Evolutionary conservation across 37 sponge, comb jelly and placozoan genomes (phyloP).

Genomic region (Cladorhizidae sp.): DNA sequence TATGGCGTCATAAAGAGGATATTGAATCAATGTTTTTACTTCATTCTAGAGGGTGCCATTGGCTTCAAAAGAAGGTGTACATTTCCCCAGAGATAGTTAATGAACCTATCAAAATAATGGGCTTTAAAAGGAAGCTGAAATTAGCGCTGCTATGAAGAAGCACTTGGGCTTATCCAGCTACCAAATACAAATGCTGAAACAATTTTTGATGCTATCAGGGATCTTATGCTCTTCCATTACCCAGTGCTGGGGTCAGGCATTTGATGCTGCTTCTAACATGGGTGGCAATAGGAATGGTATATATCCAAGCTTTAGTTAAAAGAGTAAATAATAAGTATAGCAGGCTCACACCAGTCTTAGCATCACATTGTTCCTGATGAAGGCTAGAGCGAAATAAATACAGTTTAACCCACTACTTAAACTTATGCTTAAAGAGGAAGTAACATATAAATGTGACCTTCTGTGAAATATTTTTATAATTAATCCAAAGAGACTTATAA

Average conservation of each 20-base stretch:
- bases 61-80: constrained; percentile 19
- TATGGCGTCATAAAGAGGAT: constrained; percentile 46
- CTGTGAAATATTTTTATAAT: constrained; percentile 32
- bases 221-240: constrained; percentile 31
- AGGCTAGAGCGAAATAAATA: neutral
- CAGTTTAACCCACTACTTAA: constrained; percentile 62
- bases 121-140: constrained; percentile 20
- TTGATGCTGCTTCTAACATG: constrained; percentile 52
- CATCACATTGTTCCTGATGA: too few species aligned
- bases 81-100: too few species aligned
- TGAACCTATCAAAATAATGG: constrained; percentile 23
- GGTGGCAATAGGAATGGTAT: constrained; percentile 59
- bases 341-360: too few species aligned
- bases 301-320: constrained; percentile 32
- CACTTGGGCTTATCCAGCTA: constrained; percentile 40
- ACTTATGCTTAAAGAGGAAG: constrained; percentile 48
- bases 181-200: constrained; percentile 40
- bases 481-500: constrained; percentile 30
- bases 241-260: constrained; percentile 46
- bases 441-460: constrained; percentile 14
- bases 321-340: too few species aligned
- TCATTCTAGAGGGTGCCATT: constrained; percentile 9
- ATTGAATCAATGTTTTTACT: too few species aligned
- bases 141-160: constrained; percentile 23
- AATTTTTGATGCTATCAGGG: constrained; percentile 31